These are phyloP conservation scores for Beris morrisii DNA, from an alignment of 2,888 invertebrate genomes.

Conservation along the genomic window DNA sequence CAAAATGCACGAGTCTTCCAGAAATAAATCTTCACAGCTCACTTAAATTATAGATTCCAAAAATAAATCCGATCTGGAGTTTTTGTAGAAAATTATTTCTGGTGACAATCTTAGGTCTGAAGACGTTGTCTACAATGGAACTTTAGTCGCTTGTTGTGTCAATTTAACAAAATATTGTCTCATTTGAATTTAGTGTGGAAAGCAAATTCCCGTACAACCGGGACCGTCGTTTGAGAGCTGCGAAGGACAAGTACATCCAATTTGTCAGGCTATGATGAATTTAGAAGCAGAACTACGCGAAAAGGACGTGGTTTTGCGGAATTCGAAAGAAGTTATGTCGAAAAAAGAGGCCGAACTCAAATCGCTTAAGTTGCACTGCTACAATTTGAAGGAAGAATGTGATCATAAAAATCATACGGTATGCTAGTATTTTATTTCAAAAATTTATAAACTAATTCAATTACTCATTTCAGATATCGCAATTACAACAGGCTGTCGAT, in stretches of 20 bases:
- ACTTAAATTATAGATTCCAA: conserved; percentile 10
- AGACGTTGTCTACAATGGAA: too few relatives aligned
- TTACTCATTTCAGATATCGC: conserved; percentile 18
- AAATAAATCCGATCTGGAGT: conserved; percentile 20
- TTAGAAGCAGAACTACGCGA: conserved; percentile 25
- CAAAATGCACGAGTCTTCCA: neutral
- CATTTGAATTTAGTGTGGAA: conserved; percentile 18
- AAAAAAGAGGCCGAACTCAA: conserved; percentile 13
- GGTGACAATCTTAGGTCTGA: conserved; percentile 9
- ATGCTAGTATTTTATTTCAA: neutral
- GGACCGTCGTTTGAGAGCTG: neutral
- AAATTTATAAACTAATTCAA: neutral
- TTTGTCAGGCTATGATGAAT: conserved; percentile 26
- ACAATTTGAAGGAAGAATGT: neutral
- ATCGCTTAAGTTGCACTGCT: neutral
- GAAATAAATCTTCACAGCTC: conserved; percentile 8
- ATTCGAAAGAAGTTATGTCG: conserved; percentile 9
- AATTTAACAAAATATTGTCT: neutral
- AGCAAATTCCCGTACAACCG: conserved; percentile 11
- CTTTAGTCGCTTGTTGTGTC: neutral
- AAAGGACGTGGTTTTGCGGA: conserved; percentile 18
- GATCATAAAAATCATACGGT: conserved; percentile 16
- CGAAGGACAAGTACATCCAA: conserved; percentile 25
- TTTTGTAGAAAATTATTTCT: conserved; percentile 15
- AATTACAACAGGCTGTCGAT: conserved; percentile 20